phyloP scores from a whole-genome alignment of 2,888 invertebrate species.

The Sturmia bella region DNA sequence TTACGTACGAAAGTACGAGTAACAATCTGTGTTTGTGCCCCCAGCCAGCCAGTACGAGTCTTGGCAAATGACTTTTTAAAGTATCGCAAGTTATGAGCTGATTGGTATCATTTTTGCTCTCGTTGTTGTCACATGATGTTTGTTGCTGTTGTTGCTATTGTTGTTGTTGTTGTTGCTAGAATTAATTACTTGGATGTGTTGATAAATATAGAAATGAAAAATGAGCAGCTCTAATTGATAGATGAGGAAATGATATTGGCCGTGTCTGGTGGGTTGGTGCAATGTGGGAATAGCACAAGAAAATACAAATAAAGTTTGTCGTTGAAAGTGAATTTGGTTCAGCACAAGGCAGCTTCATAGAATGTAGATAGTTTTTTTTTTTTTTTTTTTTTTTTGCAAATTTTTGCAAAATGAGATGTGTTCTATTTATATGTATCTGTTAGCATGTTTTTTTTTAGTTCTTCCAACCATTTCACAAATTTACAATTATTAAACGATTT shows the following conservation, averaged over 20 bases:
- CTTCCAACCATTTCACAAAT: too few relatives aligned
- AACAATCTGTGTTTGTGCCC: background rate
- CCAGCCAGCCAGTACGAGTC: too few relatives aligned
- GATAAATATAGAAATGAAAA: slow-evolving; percentile 60
- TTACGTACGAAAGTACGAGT: background rate
- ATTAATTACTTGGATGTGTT: slow-evolving; percentile 68
- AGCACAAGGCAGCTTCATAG: background rate
- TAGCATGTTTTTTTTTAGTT: too few relatives aligned
- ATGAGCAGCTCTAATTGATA: slow-evolving; percentile 62
- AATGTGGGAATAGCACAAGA: slow-evolving; percentile 43
- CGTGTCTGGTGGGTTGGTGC: slow-evolving; percentile 53
- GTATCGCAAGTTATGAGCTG: slow-evolving; percentile 50
- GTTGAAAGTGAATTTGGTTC: slow-evolving; percentile 43
- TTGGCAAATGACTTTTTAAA: slow-evolving; percentile 41
- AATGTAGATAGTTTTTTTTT: background rate
- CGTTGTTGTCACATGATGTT: slow-evolving; percentile 61
- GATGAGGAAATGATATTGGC: slow-evolving; percentile 63
- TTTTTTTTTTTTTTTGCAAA: too few relatives aligned
- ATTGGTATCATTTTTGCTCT: slow-evolving; percentile 54
- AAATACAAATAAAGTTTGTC: slow-evolving; percentile 8
- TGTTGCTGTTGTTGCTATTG: too few relatives aligned
- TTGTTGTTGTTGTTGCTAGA: slow-evolving; percentile 56
- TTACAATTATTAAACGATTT: too few relatives aligned
- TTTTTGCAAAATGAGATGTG: too few relatives aligned
- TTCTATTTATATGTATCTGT: too few relatives aligned